phyloP scores from a whole-genome alignment of 2,797 vertebrate genomes.

The Hafferia zeledoni region DNA sequence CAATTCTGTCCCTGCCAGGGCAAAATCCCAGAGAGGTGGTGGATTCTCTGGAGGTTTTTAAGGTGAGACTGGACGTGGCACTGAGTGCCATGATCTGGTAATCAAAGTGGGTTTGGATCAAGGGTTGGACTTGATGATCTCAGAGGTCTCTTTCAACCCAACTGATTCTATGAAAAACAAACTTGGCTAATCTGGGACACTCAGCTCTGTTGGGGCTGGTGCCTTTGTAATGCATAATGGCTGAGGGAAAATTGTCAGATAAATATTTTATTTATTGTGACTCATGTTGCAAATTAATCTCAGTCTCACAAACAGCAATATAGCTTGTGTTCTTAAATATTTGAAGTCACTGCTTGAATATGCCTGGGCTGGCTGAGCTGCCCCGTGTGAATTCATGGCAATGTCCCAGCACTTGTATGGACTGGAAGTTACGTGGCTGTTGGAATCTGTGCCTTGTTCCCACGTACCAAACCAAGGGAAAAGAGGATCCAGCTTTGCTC shows the following conservation, averaged over 20 bases:
- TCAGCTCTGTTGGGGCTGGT: background rate
- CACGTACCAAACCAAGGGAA: background rate
- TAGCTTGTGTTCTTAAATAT: background rate
- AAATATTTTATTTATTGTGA: background rate
- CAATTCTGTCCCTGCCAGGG: background rate
- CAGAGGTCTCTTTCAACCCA: too few species aligned
- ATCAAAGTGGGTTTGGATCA: too few species aligned
- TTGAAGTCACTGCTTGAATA: background rate
- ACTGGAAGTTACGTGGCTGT: background rate
- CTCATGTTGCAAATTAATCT: background rate
- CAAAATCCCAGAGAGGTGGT: too few species aligned
- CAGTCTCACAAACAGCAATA: background rate
- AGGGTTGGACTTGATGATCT: too few species aligned
- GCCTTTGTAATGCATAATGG: background rate
- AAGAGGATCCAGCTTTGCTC: background rate
- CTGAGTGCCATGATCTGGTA: too few species aligned
- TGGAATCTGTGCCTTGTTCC: background rate
- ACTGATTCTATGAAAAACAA: too few species aligned
- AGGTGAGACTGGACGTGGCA: too few species aligned
- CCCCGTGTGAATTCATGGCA: background rate
- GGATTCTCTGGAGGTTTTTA: too few species aligned
- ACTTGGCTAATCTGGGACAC: background rate
- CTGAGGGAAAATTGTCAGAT: background rate
- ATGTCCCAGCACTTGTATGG: background rate
- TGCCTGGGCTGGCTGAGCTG: background rate